Evolutionary conservation across 2,888 invertebrate genomes (phyloP), one percentile per base, ranked within the genome.

Genomic region (Eucera pruinosa): DNA sequence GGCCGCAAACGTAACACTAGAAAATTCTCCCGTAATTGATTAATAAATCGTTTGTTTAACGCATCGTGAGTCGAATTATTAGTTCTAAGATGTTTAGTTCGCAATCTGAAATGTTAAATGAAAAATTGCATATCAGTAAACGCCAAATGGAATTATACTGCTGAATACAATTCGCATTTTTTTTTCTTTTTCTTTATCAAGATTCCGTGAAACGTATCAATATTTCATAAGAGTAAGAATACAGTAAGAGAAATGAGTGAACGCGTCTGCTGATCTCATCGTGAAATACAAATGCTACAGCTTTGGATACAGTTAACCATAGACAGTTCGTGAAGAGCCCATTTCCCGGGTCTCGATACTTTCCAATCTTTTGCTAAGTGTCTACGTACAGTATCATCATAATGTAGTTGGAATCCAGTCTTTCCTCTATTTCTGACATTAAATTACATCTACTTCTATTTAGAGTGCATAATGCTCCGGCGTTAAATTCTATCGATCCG

Each of bases 331-430:
- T 41, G 48, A 48, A 20, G 39, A 57, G 48, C 9, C 48, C 23
- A 48, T 54, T 66, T 20, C 11, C 27, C 36, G 20, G 27, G 54
- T 55, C 48, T 50, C 18, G 66, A 70, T 66, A 70, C 41, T 70
- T 70, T 48, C 66, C 55, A 70, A 70, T 70, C 66, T 70, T 70
- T n/a, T 66, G 41, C 33, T 41, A 45, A 70, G 55, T 66, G 41
- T 66, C 55, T 36, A 66, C 57, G 20, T 45, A 62, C 33, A 13
- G 48, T 23, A 30, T 55, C n/a, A 25, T 41, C 48, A 57, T 33
- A 55, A 23, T 33, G 43, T 23, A 33, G 33, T 39, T 57, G 67
- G 27, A 70, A 66, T 57, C 30, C 47, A 50, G 39, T 48, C 41
- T 66, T 66, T 50, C 41, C 13, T 47, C 41, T 66, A 30, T 70